Evolutionary conservation across 2,888 invertebrate genomes (phyloP).

Genomic region (Xestia rhomboidea): DNA sequence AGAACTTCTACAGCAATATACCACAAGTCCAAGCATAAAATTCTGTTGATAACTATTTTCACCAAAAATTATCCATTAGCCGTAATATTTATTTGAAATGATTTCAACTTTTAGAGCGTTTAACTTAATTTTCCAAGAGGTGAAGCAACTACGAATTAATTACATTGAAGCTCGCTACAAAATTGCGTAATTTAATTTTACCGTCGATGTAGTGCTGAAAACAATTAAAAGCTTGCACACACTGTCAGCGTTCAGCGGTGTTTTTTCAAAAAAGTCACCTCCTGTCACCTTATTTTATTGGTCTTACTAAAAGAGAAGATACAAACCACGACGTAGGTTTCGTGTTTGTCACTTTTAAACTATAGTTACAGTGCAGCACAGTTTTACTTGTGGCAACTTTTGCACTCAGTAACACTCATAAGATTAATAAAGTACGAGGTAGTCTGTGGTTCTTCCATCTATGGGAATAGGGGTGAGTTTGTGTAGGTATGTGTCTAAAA

Average conservation of each 20-base stretch:
- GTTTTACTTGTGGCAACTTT: neutral
- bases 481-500: neutral
- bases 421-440: neutral
- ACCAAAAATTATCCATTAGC: neutral
- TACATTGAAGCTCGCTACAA: conserved; percentile 1
- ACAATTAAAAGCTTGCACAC: neutral
- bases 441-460: neutral
- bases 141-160: conserved; percentile 9
- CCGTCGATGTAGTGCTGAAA: neutral
- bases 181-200: conserved; percentile 18
- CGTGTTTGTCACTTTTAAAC: neutral
- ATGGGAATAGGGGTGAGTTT: too few species aligned
- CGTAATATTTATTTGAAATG: neutral
- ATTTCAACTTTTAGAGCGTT: neutral
- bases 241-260: neutral
- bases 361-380: neutral
- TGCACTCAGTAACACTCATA: neutral
- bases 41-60: neutral
- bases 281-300: too few species aligned
- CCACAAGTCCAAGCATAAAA: neutral
- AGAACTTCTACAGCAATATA: neutral
- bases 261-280: neutral
- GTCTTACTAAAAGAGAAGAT: neutral
- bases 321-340: neutral
- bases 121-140: conserved; percentile 14